phyloP scores from a whole-genome alignment of 2,113 vertebrate genomes.

The Dicrurus megarhynchus region DNA sequence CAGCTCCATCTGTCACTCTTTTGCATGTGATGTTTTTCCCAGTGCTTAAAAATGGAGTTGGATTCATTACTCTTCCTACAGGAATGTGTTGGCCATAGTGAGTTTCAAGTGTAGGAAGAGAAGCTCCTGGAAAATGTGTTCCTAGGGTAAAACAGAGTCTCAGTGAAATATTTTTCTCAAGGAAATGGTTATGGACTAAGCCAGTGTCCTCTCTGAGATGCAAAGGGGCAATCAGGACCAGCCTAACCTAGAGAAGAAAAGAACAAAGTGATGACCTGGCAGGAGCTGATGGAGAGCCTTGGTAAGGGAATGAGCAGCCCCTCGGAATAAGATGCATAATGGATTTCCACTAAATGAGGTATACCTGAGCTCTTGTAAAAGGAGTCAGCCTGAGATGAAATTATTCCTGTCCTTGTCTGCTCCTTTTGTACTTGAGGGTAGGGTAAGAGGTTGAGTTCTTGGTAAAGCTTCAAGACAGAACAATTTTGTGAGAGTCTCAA shows the following conservation, averaged over 20 bases:
- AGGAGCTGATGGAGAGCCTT: background rate
- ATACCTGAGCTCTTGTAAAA: background rate
- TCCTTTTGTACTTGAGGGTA: background rate
- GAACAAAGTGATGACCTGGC: background rate
- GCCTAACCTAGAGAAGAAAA: background rate
- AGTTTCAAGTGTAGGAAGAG: background rate
- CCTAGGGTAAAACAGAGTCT: background rate
- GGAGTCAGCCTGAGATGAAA: background rate
- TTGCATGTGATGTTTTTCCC: background rate
- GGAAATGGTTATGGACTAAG: background rate
- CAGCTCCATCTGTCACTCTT: background rate
- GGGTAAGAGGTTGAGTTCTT: background rate
- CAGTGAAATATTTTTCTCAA: background rate
- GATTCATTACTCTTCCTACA: background rate
- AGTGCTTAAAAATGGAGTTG: background rate
- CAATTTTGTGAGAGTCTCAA: background rate
- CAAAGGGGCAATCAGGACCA: background rate
- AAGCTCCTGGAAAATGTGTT: background rate
- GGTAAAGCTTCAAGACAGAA: background rate
- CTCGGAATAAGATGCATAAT: background rate
- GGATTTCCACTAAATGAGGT: background rate
- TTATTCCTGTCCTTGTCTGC: background rate
- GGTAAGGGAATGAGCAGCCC: background rate
- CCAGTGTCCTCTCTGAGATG: background rate
- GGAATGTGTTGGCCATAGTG: background rate